Evolutionary conservation across 2,113 vertebrate genomes (phyloP), one percentile per base, ranked within the genome.

Genomic region (Phalacrocorax pelagicus): DNA sequence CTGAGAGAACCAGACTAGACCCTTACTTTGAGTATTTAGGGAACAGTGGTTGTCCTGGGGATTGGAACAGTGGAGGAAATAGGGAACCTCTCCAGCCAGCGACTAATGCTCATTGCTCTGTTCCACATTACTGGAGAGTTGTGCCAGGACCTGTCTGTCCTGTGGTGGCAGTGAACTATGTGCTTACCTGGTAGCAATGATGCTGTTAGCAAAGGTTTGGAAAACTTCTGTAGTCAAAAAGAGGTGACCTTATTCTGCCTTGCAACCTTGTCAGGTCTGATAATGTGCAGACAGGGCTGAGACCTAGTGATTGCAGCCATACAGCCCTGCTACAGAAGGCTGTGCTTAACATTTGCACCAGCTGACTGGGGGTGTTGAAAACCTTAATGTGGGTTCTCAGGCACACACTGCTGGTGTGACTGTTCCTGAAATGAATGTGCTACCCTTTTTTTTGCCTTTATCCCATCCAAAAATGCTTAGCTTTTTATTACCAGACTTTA

Each of bases 401-500:
- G 61, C 42, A n/a, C 15, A n/a, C 3, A 5, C 19, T 38, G 55
- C 63, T 67, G 32, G 51, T 3, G 34, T 86, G 61, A 44, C 23
- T 75, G 29, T 61, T 84, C 49, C 87, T 80, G 63, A 74, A 59
- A 42, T 8, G 65, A 85, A 59, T 20, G 1, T 19, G 66, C 54
- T 86, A 80, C 71, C 42, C 36, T 91, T 87, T 91, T 42, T 42
- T 62, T 70, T 88, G 75, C 63, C 42, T 90, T 94, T 78, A 65
- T 89, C 71, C 34, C 40, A 74, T 55, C 46, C 57, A 46, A 92
- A 96, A 95, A 13, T 81, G 86, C 62, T 96, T 93, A 97, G 77
- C n/a, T 90, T 96, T 95, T 97, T 92, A 94, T 96, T 92, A 90
- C 55, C 36, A 66, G 93, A 86, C 90, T 86, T 91, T 96, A 96